Base-by-base conservation (phyloP, 1,140 invertebrate genomes). In the Micrasema minimum region DNA sequence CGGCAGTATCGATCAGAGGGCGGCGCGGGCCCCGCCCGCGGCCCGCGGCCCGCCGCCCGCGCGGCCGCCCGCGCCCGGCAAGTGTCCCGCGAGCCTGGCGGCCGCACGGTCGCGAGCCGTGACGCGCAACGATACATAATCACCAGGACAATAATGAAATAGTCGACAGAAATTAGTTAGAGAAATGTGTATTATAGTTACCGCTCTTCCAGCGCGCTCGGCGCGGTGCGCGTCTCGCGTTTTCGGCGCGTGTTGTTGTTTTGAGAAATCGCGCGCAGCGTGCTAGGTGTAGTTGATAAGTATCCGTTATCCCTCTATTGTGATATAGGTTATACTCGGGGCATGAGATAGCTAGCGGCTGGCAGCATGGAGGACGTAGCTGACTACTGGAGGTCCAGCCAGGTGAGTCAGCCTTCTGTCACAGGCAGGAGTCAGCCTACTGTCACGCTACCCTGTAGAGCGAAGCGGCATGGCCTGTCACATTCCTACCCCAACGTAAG, bases 341-440 rank as follows among this genome's bases (percentile, higher is more conserved):
- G 72, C 55, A 70, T 74, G 72, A 74, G 64, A 67, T 74, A 74
- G 72, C 55, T 20, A 23, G 23, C 18, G 26, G 12, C 55, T 22
- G 23, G 23, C 18, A 38, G 12, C 26, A 74, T 75, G 73, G 73
- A 59, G n/a, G 73, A 75, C 45, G 66, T 75, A 20, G 69, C 73
- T 22, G 73, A 75, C 43, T 75, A 71, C 45, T 75, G 73, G 73
- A 57, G 69, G 18, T 64, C 65, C 16, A 69, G 65, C 41, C 73
- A 75, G 73, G 73, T 75, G 50, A 68, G 55, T 16, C 50, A 53
- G 59, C 67, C 48, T 14, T 51, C 37, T 16, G 38, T 18, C 53
- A 46, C 22, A n/a, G 3, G 16, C 31, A 22, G 9, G 2, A 37
- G 26, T 14, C 9, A 10, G 12, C 14, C 14, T 38, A 11, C 37